These are phyloP conservation scores for Pocillopora damicornis DNA, from an alignment of 64 coral and sea anemone genomes.

Conservation along the genomic window DNA sequence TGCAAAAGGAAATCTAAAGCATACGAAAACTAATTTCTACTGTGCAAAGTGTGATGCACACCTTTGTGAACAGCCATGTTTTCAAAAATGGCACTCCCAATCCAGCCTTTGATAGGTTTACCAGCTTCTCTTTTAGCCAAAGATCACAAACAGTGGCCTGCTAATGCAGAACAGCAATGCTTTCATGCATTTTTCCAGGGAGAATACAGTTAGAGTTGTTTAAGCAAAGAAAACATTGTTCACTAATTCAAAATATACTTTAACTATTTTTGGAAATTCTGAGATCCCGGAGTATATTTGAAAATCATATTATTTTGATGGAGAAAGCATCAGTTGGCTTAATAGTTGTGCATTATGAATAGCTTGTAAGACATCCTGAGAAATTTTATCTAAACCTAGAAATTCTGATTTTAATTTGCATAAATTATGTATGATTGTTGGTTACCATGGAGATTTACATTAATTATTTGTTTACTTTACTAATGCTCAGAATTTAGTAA, in stretches of 20 bases:
- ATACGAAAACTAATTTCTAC: slow-evolving; percentile 29
- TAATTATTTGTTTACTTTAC: not conserved
- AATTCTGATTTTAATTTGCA: slow-evolving; percentile 21
- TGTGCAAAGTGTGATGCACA: slow-evolving; percentile 24
- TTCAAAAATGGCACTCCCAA: not conserved
- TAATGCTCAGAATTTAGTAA: not conserved
- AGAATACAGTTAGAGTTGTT: slow-evolving; percentile 2
- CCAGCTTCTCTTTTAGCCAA: not conserved
- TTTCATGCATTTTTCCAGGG: not conserved
- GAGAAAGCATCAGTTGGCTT: not conserved
- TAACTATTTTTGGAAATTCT: not conserved
- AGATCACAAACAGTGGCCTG: not conserved
- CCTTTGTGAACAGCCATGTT: slow-evolving; percentile 17
- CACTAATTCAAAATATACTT: slow-evolving; percentile 6
- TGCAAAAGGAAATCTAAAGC: slow-evolving; percentile 23
- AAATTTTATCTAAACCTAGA: slow-evolving; percentile 20
- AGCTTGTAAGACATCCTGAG: not conserved
- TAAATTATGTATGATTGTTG: slow-evolving; percentile 31
- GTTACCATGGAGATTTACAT: slow-evolving; percentile 11
- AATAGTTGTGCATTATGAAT: slow-evolving; percentile 10
- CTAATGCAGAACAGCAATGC: not conserved
- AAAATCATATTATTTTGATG: slow-evolving; percentile 13
- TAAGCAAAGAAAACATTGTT: slow-evolving; percentile 7
- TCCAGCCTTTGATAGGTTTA: slow-evolving; percentile 4
- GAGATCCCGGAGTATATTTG: not conserved